Conservation (phyloP, 2,113 vertebrate genomes). For the Pandion haliaetus region DNA sequence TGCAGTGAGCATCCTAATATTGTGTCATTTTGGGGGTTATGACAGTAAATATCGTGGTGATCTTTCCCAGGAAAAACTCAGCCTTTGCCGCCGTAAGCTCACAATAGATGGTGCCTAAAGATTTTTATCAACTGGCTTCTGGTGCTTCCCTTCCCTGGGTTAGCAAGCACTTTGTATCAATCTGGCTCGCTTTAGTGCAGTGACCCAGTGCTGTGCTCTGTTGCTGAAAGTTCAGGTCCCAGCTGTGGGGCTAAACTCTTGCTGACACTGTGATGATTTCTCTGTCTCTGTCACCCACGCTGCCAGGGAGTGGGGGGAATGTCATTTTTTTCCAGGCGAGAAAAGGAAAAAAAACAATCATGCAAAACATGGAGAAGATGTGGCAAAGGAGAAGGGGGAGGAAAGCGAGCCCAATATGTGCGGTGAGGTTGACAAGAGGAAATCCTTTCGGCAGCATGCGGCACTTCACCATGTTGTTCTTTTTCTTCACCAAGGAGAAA, state of each 20-base stretch:
- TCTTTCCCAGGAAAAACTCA: neutral
- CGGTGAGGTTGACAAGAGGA: neutral
- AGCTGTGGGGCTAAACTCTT: constrained; percentile 37
- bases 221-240: constrained; percentile 15
- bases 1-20: neutral
- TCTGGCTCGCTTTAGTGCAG: constrained; percentile 33
- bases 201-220: neutral
- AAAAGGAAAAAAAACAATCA: neutral
- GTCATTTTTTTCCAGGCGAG: neutral
- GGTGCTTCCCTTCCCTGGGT: neutral
- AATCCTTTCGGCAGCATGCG: neutral
- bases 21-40: fast-evolving
- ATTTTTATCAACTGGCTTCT: neutral
- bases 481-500: neutral
- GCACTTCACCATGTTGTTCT: neutral
- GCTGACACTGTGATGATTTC: constrained; percentile 21
- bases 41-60: fast-evolving
- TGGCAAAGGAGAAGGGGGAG: neutral
- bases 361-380: neutral
- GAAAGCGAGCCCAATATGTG: fast-evolving
- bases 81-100: neutral
- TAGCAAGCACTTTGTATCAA: constrained; percentile 3
- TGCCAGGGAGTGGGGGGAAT: neutral
- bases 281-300: neutral
- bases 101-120: neutral